Percentiles rank a stretch among this genome's conserved stretches.
Conservation (phyloP, 2,888 invertebrate species). For the Agapostemon virescens region DNA sequence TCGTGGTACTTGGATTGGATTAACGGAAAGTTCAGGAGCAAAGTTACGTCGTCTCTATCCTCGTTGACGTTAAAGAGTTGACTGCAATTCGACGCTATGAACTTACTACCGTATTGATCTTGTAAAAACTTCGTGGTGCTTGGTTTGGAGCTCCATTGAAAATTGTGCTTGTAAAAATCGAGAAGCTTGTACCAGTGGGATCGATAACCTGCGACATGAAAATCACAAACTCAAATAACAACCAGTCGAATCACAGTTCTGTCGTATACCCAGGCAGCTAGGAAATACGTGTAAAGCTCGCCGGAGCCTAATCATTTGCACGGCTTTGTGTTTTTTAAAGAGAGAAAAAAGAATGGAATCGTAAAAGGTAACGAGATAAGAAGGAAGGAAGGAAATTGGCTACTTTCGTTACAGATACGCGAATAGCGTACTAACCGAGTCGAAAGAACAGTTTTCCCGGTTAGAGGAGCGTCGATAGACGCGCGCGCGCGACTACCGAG, state of each 20-base stretch:
- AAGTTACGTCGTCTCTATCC: no score
- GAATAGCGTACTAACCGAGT: background rate
- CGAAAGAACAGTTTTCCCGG: constrained; percentile 7
- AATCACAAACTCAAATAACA: background rate
- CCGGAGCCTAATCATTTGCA: background rate
- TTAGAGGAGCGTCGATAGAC: constrained; percentile 11
- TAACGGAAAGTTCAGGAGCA: no score
- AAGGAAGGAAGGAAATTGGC: background rate
- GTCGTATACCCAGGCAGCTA: background rate
- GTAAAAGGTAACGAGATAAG: constrained; percentile 23
- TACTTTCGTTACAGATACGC: background rate
- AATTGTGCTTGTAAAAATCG: background rate
- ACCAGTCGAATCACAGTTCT: constrained; percentile 1
- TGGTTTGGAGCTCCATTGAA: background rate
- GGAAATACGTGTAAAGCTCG: background rate
- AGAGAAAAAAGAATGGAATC: background rate
- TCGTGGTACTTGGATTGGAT: no score
- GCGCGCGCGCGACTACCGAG: background rate
- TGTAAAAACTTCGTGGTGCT: background rate
- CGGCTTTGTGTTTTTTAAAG: background rate
- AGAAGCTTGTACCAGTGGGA: background rate
- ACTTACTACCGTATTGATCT: background rate
- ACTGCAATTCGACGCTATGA: background rate
- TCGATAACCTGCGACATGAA: background rate
- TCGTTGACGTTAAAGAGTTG: background rate